A percentile compares a stretch with the other conserved stretches of the same genome.
Conservation (phyloP, 2,113 vertebrate species). For the Butorides virescens region DNA sequence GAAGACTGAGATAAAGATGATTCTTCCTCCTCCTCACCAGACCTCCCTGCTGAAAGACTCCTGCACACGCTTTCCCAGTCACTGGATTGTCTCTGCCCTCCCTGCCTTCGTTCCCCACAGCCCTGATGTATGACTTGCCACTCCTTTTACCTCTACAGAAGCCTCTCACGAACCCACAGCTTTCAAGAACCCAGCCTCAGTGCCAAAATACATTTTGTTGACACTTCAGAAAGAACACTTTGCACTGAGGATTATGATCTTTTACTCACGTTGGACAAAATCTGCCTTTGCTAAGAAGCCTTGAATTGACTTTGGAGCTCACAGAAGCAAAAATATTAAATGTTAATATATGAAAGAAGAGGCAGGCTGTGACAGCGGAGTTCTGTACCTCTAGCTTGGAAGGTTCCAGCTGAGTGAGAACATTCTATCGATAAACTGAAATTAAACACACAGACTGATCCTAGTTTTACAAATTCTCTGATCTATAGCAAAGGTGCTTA, state of each 20-base stretch:
- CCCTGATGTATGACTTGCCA: neutral
- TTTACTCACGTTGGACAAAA: neutral
- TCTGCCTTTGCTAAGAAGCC: slow-evolving; percentile 1
- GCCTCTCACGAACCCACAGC: neutral
- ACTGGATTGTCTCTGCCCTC: neutral
- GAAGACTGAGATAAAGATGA: neutral
- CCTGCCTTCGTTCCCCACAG: neutral
- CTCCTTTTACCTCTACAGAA: neutral
- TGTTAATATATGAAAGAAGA: slow-evolving; percentile 29
- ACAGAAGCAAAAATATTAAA: slow-evolving; percentile 36
- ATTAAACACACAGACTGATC: neutral
- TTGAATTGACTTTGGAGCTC: slow-evolving; percentile 23
- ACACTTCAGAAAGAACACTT: slow-evolving; percentile 27
- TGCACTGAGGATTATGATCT: neutral
- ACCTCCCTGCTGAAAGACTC: neutral
- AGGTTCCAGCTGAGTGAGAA: slow-evolving; percentile 7
- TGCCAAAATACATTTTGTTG: slow-evolving; percentile 20
- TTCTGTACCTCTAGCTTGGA: neutral
- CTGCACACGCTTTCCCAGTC: neutral
- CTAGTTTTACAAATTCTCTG: neutral
- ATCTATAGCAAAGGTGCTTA: neutral
- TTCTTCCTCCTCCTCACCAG: neutral
- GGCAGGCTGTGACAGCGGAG: neutral
- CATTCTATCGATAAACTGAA: neutral
- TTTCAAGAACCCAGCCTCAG: neutral